phyloP scores from a whole-genome alignment of 2,797 vertebrate species.

The Macropodus opercularis region DNA sequence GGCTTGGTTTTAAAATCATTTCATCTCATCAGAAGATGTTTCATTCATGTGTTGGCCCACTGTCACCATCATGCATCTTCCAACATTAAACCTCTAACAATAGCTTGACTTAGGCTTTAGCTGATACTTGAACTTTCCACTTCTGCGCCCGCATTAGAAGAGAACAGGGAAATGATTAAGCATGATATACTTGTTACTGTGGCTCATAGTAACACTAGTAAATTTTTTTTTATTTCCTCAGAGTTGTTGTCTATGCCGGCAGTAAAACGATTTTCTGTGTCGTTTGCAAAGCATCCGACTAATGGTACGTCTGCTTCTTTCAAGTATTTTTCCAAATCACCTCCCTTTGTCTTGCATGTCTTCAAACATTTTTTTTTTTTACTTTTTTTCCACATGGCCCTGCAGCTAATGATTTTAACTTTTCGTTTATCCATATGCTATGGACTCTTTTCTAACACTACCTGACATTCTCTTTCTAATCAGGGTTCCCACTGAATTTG shows the following conservation, averaged over 20 bases:
- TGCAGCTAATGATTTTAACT: conserved; percentile 47
- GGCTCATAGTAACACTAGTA: conserved; percentile 87
- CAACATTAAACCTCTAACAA: conserved; percentile 16
- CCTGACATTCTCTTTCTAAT: conserved; percentile 76
- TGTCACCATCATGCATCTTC: conserved; percentile 37
- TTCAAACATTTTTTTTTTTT: conserved; percentile 71
- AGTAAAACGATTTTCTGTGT: conserved; percentile 99
- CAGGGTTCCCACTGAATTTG: conserved; percentile 69
- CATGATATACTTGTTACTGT: conserved; percentile 51
- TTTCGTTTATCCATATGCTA: conserved; percentile 60
- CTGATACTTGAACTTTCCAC: conserved; percentile 8
- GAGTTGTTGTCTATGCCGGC: conserved; percentile 99
- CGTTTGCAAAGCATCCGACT: conserved; percentile 99
- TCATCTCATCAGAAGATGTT: conserved; percentile 57
- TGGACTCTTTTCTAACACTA: conserved; percentile 70
- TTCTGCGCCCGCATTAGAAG: conserved; percentile 28
- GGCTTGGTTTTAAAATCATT: conserved; percentile 46
- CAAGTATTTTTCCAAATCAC: conserved; percentile 89
- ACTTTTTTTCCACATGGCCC: conserved; percentile 65
- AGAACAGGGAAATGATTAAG: conserved; percentile 47
- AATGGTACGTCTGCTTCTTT: conserved; percentile 99
- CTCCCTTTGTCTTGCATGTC: conserved; percentile 85
- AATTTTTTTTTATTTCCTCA: conserved; percentile 96
- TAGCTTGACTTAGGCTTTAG: conserved; percentile 11
- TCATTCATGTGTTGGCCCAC: conserved; percentile 29